Evolutionary conservation across 2,113 vertebrate genomes (phyloP).

Genomic region (Aldabrachelys gigantea): DNA sequence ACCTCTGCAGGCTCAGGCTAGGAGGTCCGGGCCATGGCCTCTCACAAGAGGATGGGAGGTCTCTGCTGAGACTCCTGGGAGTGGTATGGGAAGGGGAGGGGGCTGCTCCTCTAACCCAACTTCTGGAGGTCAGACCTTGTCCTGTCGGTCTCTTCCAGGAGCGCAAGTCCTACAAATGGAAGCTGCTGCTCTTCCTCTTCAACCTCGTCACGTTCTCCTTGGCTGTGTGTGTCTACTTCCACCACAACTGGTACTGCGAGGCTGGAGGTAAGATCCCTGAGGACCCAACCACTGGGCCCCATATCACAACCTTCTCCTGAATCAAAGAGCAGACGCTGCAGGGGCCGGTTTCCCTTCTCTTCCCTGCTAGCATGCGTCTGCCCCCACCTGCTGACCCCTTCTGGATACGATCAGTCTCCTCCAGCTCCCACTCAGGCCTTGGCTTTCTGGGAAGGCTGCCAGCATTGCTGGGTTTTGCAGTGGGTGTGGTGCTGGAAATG

Average conservation of each 20-base stretch:
- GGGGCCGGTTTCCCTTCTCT: accelerated
- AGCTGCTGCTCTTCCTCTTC: constrained; percentile 87
- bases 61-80: not conserved
- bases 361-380: not conserved
- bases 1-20: not conserved
- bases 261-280: constrained; percentile 85
- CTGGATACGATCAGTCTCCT: not conserved
- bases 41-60: not conserved
- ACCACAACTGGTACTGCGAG: constrained; percentile 93
- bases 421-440: not conserved
- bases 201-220: constrained; percentile 82
- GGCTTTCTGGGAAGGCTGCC: not conserved
- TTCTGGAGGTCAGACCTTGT: not conserved
- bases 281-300: not conserved
- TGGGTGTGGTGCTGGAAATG: not conserved
- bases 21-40: too few relatives aligned
- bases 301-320: accelerated
- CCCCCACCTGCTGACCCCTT: not conserved
- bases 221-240: constrained; percentile 85
- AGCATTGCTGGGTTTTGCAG: not conserved
- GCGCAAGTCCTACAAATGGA: constrained; percentile 87
- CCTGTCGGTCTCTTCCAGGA: constrained; percentile 79
- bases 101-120: not conserved
- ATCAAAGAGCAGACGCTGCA: accelerated
- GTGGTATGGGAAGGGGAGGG: not conserved